Conservation (phyloP, 2,797 vertebrate genomes). For the Hipposideros larvatus region DNA sequence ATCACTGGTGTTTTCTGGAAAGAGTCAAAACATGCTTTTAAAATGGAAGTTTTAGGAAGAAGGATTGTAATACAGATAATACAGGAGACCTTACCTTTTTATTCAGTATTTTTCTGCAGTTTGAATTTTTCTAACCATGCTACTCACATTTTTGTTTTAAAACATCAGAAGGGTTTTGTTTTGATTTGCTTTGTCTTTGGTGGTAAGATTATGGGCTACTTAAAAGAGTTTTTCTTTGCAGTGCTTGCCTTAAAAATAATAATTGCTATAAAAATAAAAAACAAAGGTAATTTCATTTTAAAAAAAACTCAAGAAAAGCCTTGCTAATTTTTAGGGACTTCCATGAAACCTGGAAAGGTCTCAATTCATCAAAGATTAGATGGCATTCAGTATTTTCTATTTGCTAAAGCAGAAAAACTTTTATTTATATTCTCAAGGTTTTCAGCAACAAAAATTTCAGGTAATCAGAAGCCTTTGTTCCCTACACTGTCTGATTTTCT, state of each 20-base stretch:
- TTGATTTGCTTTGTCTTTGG: background rate
- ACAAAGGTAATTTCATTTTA: background rate
- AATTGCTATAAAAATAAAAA: conserved; percentile 29
- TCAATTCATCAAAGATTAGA: background rate
- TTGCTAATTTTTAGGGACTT: conserved; percentile 8
- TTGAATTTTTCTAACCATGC: conserved; percentile 10
- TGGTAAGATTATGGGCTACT: background rate
- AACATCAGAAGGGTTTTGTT: background rate
- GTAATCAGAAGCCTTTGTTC: background rate
- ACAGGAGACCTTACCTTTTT: background rate
- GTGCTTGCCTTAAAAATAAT: conserved; percentile 5
- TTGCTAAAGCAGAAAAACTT: conserved; percentile 22
- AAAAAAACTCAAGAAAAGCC: background rate
- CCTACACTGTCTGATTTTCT: background rate
- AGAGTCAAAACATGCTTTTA: background rate
- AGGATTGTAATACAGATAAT: background rate
- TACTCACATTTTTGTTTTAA: conserved; percentile 4
- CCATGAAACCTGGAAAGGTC: background rate
- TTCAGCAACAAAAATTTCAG: conserved; percentile 43
- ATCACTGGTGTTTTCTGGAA: background rate
- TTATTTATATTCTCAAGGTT: background rate
- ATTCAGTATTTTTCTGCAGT: conserved; percentile 4
- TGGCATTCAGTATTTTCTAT: background rate
- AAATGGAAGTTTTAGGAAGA: background rate
- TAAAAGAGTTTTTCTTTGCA: conserved; percentile 26